Base-by-base conservation (phyloP, 2,113 vertebrate species). In the Rana temporaria region DNA sequence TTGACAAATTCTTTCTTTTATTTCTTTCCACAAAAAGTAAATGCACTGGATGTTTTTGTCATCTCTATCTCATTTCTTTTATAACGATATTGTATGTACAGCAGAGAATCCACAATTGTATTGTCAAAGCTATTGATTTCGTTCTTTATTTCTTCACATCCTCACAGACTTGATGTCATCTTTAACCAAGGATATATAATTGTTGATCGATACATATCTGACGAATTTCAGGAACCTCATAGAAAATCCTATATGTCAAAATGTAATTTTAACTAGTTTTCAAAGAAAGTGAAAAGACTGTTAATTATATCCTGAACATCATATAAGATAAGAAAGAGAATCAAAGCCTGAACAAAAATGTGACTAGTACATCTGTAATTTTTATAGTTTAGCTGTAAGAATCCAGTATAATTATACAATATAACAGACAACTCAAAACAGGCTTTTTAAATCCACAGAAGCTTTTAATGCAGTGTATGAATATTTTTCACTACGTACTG, bases 111-210 rank as follows among this genome's bases (percentile, higher is more conserved):
- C 66, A 78, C 22, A 78, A 78, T 56, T 78, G 62, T 56, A 66
- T 56, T 78, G 76, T 78, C 63, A 78, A 55, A 64, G 30, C 16
- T 66, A 78, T 66, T 56, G 76, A 78, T 78, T 22, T 55, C 56
- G 65, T 78, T 66, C 62, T 65, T 78, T 78, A 66, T 66, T 66
- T 66, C 76, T 66, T 78, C 42, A 78, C 42, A 78, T 56, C 22
- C 55, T 62, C 32, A n/a, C 42, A 66, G 63, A 66, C 59, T 78
- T 66, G 62, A 78, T 78, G 42, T 78, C 76, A 78, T 78, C 42
- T 53, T 56, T 78, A 30, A 64, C 38, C 60, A 78, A 42, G 20
- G 60, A 78, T 38, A 78, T 65, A 65, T 78, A 78, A 78, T 78
- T 78, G 62, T 34, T 66, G 62, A 78, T 78, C 75, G 55, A 78